Evolutionary conservation across 2,888 invertebrate species (phyloP).

Genomic region (Agonopterix heracliana): DNA sequence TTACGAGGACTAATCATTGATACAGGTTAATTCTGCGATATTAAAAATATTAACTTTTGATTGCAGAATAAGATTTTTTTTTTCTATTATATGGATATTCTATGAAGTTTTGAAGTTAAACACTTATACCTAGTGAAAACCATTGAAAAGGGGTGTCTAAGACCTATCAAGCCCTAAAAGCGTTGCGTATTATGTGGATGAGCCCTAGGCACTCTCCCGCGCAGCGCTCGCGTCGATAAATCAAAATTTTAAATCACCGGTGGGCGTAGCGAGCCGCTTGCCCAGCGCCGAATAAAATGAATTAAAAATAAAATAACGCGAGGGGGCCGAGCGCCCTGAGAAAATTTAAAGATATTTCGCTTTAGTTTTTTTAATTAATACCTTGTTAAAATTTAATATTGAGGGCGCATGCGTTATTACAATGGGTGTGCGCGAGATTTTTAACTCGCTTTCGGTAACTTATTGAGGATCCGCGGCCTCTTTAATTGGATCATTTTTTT

Average conservation of each 20-base stretch:
- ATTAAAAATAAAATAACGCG: conserved; percentile 71
- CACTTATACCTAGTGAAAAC: too few species aligned
- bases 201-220: conserved; percentile 39
- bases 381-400: conserved; percentile 77
- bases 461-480: conserved; percentile 56
- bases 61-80: too few species aligned
- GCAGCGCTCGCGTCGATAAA: conserved; percentile 62
- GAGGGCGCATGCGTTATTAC: conserved; percentile 73
- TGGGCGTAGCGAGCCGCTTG: conserved; percentile 65
- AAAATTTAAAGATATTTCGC: conserved; percentile 74
- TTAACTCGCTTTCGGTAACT: conserved; percentile 69
- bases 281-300: conserved; percentile 73
- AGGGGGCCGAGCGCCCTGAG: conserved; percentile 69
- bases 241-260: conserved; percentile 77
- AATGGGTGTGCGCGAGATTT: conserved; percentile 72
- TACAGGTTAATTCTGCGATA: too few species aligned
- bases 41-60: too few species aligned
- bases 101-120: too few species aligned
- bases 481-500: conserved; percentile 73
- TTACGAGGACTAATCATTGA: too few species aligned
- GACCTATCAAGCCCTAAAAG: neutral
- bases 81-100: too few species aligned
- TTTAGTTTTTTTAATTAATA: conserved; percentile 77
- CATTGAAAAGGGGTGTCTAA: too few species aligned
- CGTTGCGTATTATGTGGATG: conserved; percentile 12